phyloP scores from a whole-genome alignment of 2,113 vertebrate species.

The Trochalopteron elliotii region DNA sequence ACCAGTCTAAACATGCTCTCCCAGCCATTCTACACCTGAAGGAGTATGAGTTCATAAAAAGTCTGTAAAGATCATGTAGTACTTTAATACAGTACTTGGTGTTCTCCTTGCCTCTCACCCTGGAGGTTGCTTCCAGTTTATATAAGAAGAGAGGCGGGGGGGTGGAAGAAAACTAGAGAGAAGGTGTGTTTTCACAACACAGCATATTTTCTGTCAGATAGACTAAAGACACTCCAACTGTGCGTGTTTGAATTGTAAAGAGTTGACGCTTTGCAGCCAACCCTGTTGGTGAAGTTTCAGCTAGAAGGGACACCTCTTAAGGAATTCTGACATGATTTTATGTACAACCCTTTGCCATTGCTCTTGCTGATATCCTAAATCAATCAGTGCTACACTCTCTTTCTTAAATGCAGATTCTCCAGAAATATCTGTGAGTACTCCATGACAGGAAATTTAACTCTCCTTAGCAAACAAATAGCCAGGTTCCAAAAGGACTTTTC shows the following conservation, averaged over 20 bases:
- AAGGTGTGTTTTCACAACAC: neutral
- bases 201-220: neutral
- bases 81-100: neutral
- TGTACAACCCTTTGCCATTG: neutral
- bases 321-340: neutral
- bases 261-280: neutral
- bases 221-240: neutral
- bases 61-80: neutral
- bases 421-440: neutral
- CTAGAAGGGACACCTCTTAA: neutral
- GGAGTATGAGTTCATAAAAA: slow-evolving; percentile 1
- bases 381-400: neutral
- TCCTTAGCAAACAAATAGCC: neutral
- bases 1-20: slow-evolving; percentile 16
- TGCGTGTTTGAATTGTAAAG: neutral
- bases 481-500: neutral
- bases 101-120: neutral
- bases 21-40: neutral
- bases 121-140: neutral
- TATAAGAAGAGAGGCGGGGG: neutral
- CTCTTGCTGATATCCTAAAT: neutral
- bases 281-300: neutral
- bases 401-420: neutral
- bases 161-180: neutral
- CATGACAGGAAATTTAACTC: neutral